Base-by-base conservation (phyloP, 2,888 invertebrate genomes). In the Salticus scenicus region DNA sequence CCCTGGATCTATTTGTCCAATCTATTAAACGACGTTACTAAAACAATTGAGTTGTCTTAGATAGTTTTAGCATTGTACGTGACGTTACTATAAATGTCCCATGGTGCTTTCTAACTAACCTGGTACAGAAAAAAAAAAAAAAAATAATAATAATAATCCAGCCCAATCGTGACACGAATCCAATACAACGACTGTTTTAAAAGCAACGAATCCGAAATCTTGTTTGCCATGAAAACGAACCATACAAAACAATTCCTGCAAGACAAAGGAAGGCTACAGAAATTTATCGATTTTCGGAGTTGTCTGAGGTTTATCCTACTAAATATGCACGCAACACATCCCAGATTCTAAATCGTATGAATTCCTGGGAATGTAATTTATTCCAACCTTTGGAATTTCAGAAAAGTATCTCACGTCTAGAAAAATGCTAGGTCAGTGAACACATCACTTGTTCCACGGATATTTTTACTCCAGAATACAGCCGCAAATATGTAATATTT, bases 221-320 rank as follows among this genome's bases (percentile, higher is more conserved):
- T 14, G 10, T 10, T 14, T 47, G 17, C 42, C 42, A 10, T 47
- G 10, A 17, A 17, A 57, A 57, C 24, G 57, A 20, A 1, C 20
- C 24, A 7, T 4, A 4, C 5, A 24, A 17, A 57, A 24, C 57
- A 57, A 57, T 57, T 24, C 24, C 17, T 57, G 2, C 2, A 57
- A 24, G 24, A 57, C 57, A 57, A 57, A 7, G n/a, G 57, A 57
- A 57, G 24, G 20, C 57, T 24, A 24, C 4, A 10, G 24, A 24
- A 57, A 57, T 57, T 57, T 57, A 57, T 57, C 57, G 57, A 57
- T 57, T 57, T 57, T 24, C 24, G n/a, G 57, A 57, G 57, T 57
- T 24, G 24, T 4, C 24, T 2, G 24, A 24, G 2, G 20, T 24
- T 24, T 1, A 24, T 57, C 24, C 57, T 57, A 57, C 24, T 57